These are phyloP conservation scores for Chaenodraco wilsoni DNA, from an alignment of 2,797 vertebrate species.

Conservation along the genomic window DNA sequence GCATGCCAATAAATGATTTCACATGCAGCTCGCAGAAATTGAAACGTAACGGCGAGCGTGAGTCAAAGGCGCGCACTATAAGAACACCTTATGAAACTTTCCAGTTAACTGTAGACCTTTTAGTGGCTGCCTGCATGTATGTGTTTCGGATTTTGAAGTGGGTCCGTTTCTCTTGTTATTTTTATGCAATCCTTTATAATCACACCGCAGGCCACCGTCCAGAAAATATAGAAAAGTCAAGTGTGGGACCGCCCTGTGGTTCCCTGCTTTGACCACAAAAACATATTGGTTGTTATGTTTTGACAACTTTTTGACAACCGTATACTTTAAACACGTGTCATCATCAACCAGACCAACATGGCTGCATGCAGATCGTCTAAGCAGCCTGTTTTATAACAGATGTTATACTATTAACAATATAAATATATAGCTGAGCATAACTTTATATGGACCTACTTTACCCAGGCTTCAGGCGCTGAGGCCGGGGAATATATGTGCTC, in stretches of 20 bases:
- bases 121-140: conserved; percentile 6
- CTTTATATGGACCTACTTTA: conserved; percentile 51
- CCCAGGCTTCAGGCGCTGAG: conserved; percentile 29
- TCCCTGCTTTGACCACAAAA: conserved; percentile 64
- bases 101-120: conserved; percentile 13
- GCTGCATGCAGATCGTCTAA: conserved; percentile 27
- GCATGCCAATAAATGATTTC: conserved; percentile 66
- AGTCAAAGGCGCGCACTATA: conserved; percentile 36
- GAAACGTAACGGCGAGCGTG: conserved; percentile 34
- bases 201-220: conserved; percentile 46
- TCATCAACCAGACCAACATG: conserved; percentile 28
- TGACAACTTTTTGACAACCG: conserved; percentile 65
- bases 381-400: conserved; percentile 40
- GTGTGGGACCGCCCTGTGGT: conserved; percentile 67
- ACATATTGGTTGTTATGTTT: conserved; percentile 65
- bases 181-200: conserved; percentile 49
- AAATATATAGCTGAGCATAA: conserved; percentile 60
- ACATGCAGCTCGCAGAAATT: conserved; percentile 48
- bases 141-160: conserved; percentile 15
- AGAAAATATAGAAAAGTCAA: conserved; percentile 69
- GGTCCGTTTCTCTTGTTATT: conserved; percentile 20
- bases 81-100: conserved; percentile 28
- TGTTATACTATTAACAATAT: conserved; percentile 46
- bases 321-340: conserved; percentile 50
- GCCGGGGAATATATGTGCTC: conserved; percentile 48